Evolutionary conservation across 2,888 invertebrate genomes (phyloP), one percentile per base, ranked within the genome.

Genomic region (Macrophya alboannulata): DNA sequence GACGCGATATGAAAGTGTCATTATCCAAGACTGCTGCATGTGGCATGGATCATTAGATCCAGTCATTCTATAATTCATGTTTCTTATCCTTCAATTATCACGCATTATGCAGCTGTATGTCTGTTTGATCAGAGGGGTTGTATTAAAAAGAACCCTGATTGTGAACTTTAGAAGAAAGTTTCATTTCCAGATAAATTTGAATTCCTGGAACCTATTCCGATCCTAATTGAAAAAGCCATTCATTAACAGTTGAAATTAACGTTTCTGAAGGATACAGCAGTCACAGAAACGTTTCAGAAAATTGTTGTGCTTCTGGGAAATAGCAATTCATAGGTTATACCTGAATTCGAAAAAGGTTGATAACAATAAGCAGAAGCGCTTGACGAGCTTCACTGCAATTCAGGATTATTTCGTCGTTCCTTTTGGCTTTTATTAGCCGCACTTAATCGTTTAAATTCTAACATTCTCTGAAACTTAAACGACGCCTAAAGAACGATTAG

Each of bases 401-500:
- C 4, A 15, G 17, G 43, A n/a, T 62, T 21, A 62, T 2, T n/a
- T 31, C 25, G 25, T 43, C n/a, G 10, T 12, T 81, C 17, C 12
- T 40, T 81, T 81, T 15, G 5, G 3, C n/a, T 37, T 77, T n/a
- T 8, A 51, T 55, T 17, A 55, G 51, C n/a, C 17, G 2, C 77
- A 31, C 51, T 15, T 37, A 17, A 43, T 40, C 43, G 43, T 43
- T 21, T 43, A 21, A 15, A 12, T 62, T 81, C n/a, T 62, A 12
- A 81, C 43, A 15, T 62, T 21, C 62, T 5, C 40, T 25, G n/a
- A 43, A 72, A 45, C 21, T 45, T 5, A 12, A 25, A 51, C n/a
- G 17, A 21, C n/a, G 51, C 43, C 25, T n/a, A 15, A 62, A 62
- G 17, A 12, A 65, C n/a, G 40, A 85, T 85, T 81, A 65, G 40